These are phyloP conservation scores for Beris chalybata DNA, from an alignment of 2,888 invertebrate genomes.

Conservation along the genomic window DNA sequence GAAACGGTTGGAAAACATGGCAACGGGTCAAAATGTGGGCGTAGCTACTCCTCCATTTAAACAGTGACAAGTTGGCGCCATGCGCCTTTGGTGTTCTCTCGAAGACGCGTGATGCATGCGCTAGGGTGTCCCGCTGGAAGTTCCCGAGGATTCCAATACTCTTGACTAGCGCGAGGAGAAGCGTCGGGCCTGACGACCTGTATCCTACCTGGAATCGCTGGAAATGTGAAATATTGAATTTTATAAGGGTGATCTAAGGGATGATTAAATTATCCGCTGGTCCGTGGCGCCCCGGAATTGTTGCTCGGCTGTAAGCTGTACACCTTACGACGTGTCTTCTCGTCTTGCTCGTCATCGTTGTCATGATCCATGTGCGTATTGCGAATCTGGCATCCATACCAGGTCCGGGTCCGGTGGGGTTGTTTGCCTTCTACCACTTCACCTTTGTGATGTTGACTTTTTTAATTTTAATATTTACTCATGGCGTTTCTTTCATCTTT, in stretches of 20 bases:
- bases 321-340: background rate
- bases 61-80: too few relatives aligned
- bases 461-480: constrained; percentile 30
- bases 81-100: too few relatives aligned
- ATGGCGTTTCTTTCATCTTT: constrained; percentile 18
- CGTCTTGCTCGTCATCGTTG: background rate
- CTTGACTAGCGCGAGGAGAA: too few relatives aligned
- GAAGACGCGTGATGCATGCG: too few relatives aligned
- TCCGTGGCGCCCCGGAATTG: background rate
- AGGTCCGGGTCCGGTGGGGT: constrained; percentile 4
- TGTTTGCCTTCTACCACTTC: background rate
- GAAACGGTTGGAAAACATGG: too few relatives aligned
- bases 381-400: constrained; percentile 20
- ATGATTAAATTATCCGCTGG: constrained; percentile 33
- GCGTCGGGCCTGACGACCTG: too few relatives aligned
- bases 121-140: too few relatives aligned
- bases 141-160: too few relatives aligned
- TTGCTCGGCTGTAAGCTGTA: constrained; percentile 9
- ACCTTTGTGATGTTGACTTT: constrained; percentile 15
- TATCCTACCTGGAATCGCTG: too few relatives aligned
- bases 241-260: constrained; percentile 26
- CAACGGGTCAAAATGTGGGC: too few relatives aligned
- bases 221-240: constrained; percentile 33
- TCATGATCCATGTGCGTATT: constrained; percentile 16
- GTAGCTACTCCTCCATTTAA: too few relatives aligned